These are phyloP conservation scores for Pedionomus torquatus DNA, from an alignment of 2,113 vertebrate genomes.

Conservation along the genomic window DNA sequence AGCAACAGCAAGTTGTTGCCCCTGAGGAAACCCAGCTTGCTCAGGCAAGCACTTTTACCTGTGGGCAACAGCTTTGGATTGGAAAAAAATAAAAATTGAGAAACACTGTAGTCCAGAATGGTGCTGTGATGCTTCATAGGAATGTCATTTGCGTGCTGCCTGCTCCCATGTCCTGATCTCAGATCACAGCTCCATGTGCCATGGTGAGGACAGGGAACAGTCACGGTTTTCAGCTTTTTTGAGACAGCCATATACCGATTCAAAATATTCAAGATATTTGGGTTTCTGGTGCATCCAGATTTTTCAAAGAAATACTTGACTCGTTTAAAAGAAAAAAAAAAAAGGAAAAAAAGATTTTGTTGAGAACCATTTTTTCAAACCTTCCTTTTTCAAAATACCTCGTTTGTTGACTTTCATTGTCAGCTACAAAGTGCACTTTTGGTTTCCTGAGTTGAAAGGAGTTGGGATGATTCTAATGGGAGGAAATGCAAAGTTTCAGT, in stretches of 20 bases:
- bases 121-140: neutral
- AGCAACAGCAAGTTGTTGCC: neutral
- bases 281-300: neutral
- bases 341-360: neutral
- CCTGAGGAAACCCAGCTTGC: neutral
- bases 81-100: neutral
- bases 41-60: neutral
- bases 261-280: neutral
- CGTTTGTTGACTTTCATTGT: neutral
- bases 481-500: neutral
- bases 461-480: neutral
- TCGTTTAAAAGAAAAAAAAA: neutral
- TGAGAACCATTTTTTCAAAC: neutral
- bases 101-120: neutral
- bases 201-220: neutral
- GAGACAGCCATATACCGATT: neutral
- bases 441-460: slow-evolving; percentile 26
- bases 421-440: neutral
- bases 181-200: neutral
- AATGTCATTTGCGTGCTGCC: neutral
- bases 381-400: neutral
- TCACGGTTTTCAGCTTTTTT: neutral
- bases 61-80: neutral
- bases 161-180: neutral
- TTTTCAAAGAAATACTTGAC: neutral